Conservation (phyloP, 2,888 invertebrate genomes). For the Charanyca ferruginea region DNA sequence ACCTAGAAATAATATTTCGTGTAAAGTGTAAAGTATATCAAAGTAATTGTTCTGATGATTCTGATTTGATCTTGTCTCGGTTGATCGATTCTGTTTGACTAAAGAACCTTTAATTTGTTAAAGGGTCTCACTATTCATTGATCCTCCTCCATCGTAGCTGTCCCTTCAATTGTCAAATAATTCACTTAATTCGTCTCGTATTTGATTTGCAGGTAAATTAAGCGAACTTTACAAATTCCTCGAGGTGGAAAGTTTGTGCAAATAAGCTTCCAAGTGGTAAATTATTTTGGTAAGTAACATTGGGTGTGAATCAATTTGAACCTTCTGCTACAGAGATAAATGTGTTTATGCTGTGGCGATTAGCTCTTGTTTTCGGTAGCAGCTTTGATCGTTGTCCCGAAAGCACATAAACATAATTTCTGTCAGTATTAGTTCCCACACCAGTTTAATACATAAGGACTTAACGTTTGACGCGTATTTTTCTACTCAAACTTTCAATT, state of each 20-base stretch:
- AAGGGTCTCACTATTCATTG: constrained; percentile 47
- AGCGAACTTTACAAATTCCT: constrained; percentile 63
- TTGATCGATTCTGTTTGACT: constrained; percentile 41
- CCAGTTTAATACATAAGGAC: constrained; percentile 28
- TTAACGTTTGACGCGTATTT: constrained; percentile 12
- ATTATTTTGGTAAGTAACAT: constrained; percentile 53
- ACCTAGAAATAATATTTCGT: not conserved
- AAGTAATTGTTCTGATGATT: constrained; percentile 35
- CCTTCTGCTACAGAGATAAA: constrained; percentile 39
- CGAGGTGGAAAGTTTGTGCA: constrained; percentile 65
- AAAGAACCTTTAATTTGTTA: constrained; percentile 48
- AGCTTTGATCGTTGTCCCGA: constrained; percentile 74
- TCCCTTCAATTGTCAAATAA: constrained; percentile 61
- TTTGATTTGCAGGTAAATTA: constrained; percentile 69
- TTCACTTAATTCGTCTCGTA: constrained; percentile 60
- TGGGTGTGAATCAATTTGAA: constrained; percentile 43
- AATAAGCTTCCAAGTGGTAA: constrained; percentile 61
- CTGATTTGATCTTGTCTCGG: constrained; percentile 30
- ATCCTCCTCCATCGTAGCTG: constrained; percentile 42
- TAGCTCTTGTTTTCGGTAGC: constrained; percentile 32
- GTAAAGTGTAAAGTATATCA: constrained; percentile 15
- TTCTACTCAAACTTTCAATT: not conserved
- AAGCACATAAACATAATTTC: constrained; percentile 53
- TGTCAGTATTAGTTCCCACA: constrained; percentile 40
- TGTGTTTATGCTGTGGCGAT: constrained; percentile 35